Evolutionary conservation across 1,140 invertebrate species (phyloP), one percentile per base, ranked within the genome.

Genomic region (Drosophila nigromelanica): DNA sequence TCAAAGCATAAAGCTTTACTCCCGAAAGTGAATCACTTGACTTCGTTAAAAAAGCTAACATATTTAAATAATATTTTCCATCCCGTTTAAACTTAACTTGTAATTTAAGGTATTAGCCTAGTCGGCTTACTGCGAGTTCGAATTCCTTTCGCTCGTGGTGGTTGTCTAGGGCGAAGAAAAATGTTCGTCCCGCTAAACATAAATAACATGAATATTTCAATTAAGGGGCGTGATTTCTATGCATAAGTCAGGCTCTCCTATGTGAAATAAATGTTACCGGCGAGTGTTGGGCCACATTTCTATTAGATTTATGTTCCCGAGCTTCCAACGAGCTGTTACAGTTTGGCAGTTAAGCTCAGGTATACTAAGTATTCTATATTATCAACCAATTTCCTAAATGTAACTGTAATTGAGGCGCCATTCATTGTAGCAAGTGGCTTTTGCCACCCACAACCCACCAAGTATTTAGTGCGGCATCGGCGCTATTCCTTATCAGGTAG

Each of bases 181-280:
- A 69, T 62, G 58, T 33, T 47, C 56, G 6, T 10, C 21, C 14
- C 48, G 39, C 40, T 39, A 35, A 39, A 52, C 52, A 42, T 59
- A 58, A 62, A 52, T 62, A 50, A 68, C 64, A 71, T 85, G 63
- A 80, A 85, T 85, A 74, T 86, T 85, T 86, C 81, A 85, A 85
- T 85, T 71, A 80, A 40, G 39, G 64, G 60, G 59, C 76, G 80
- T 77, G 81, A 85, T 85, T 85, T 78, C 45, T 43, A 71, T 72
- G 54, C 61, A 66, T 63, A 71, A 66, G 33, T 11, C 61, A 18
- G 35, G 6, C 11, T 7, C 21, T 11, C 6, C 12, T 30, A 15
- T 8, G 52, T 39, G 55, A 37, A 70, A 61, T 70, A 50, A 66
- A 66, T 39, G 15, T 50, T 47, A 15, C 24, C 52, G 15, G 52